Base-by-base conservation (phyloP, 2,797 vertebrate genomes). In the Acanthurus tractus region DNA sequence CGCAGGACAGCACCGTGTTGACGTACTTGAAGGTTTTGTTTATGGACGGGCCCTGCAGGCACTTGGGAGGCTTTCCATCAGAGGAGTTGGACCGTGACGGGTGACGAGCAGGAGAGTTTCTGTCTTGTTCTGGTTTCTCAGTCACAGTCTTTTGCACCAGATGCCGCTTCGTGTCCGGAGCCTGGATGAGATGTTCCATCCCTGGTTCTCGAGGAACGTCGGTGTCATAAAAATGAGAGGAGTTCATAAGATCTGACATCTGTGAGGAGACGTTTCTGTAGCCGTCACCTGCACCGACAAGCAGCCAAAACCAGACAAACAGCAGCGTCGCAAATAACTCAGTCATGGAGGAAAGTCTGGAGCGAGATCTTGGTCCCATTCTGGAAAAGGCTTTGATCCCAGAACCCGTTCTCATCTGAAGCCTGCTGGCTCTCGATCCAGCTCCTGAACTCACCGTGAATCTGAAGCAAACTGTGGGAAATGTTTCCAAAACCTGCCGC, bases 1-100 rank as follows among this genome's bases (percentile, higher is more conserved):
- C 79, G 63, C 96, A 97, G 50, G 96, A 97, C 81, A 99, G 88
- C 62, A 94, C 91, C 0, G 96, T 97, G 95, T 96, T 98, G 77
- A 98, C 96, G 89, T 96, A 97, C 87, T 97, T 97, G 89, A 98
- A 98, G 78, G 89, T 93, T 1, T 69, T 77, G 5, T 92, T 87
- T 17, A 97, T 96, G 0, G 82, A 82, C 0, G 76, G 91, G 57
- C 7, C 42, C 3, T 77, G 57, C 0, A 54, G 38, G 62, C 93
- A 94, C 6, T 4, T 17, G 0, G 93, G 92, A 0, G 74, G 90
- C 0, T 11, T 0, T 0, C 65, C 49, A 0, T 0, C 52, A 2
- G 0, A 88, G 0, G 63, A 46, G 74, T 92, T 93, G 40, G 70
- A 40, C 42, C 63, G 18, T 0, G 63, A 3, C 1, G 29, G 2